Percentiles rank a stretch among this genome's conserved stretches.
Conservation (phyloP, 2,113 vertebrate species). For the Nanorana parkeri region DNA sequence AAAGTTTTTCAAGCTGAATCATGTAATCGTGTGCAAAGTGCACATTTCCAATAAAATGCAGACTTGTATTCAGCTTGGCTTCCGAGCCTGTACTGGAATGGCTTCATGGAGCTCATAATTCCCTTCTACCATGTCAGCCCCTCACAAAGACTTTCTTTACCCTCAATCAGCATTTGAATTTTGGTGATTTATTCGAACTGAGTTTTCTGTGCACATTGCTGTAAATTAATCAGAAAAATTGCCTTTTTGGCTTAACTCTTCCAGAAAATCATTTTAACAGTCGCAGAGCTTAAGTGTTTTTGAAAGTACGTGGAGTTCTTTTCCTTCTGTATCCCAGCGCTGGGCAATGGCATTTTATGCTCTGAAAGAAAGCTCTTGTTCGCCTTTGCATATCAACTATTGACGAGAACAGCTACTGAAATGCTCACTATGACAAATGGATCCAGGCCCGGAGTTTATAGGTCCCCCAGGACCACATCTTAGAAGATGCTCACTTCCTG, state of each 20-base stretch:
- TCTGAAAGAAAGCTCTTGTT: conserved; percentile 29
- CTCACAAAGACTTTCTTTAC: conserved; percentile 46
- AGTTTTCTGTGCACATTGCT: conserved; percentile 36
- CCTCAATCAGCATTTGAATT: conserved; percentile 43
- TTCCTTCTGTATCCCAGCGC: neutral
- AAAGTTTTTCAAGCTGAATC: neutral
- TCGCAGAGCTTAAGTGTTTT: conserved; percentile 39
- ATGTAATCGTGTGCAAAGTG: conserved; percentile 15
- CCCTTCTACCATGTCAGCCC: conserved; percentile 15
- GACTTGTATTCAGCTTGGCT: conserved; percentile 31
- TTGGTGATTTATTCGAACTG: conserved; percentile 44
- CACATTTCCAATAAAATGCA: conserved; percentile 24
- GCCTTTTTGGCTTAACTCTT: conserved; percentile 28
- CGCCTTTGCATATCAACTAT: neutral
- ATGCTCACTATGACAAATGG: neutral
- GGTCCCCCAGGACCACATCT: too few relatives aligned
- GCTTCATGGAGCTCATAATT: conserved; percentile 22
- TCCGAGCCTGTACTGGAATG: conserved; percentile 4
- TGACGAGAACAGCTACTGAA: neutral
- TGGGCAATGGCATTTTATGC: neutral
- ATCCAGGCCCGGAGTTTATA: too few relatives aligned
- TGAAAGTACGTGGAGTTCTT: conserved; percentile 14
- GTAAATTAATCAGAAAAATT: conserved; percentile 44
- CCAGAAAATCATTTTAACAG: conserved; percentile 41
- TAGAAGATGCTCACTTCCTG: too few relatives aligned